These are phyloP conservation scores for Paguma larvata DNA, from an alignment of 2,797 vertebrate species.

Conservation along the genomic window DNA sequence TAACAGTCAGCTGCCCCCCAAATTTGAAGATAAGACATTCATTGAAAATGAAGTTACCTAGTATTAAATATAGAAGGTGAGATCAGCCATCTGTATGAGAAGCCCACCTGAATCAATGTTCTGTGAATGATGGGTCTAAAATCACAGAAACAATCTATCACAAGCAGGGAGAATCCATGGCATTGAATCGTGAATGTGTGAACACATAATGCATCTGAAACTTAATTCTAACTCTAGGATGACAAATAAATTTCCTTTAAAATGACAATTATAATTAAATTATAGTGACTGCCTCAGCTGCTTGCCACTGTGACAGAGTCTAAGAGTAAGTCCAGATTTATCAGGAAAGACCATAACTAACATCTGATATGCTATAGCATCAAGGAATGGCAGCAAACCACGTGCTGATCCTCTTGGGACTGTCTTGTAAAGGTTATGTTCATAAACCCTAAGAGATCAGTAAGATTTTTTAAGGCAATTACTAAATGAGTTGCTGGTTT, in stretches of 20 bases:
- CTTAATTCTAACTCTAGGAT: background rate
- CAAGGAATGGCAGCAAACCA: background rate
- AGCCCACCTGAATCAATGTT: background rate
- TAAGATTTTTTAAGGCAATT: background rate
- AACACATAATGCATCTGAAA: background rate
- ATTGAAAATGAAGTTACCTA: background rate
- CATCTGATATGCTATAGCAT: background rate
- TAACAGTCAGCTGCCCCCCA: background rate
- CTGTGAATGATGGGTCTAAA: background rate
- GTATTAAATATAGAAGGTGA: background rate
- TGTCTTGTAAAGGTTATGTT: background rate
- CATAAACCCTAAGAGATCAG: background rate
- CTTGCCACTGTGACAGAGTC: background rate
- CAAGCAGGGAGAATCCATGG: background rate
- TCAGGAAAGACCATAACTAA: background rate
- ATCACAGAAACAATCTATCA: background rate
- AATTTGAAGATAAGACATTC: background rate
- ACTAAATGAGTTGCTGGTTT: slow-evolving; percentile 14
- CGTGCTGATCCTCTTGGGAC: background rate
- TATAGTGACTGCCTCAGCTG: background rate
- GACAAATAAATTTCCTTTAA: background rate
- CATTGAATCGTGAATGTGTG: background rate
- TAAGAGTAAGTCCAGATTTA: background rate
- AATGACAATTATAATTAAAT: background rate
- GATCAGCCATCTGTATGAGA: background rate